Percentiles rank a stretch among this genome's conserved stretches.
Evolutionary conservation across 2,888 invertebrate genomes (phyloP).

Genomic region (Dicranocentrus wangi): DNA sequence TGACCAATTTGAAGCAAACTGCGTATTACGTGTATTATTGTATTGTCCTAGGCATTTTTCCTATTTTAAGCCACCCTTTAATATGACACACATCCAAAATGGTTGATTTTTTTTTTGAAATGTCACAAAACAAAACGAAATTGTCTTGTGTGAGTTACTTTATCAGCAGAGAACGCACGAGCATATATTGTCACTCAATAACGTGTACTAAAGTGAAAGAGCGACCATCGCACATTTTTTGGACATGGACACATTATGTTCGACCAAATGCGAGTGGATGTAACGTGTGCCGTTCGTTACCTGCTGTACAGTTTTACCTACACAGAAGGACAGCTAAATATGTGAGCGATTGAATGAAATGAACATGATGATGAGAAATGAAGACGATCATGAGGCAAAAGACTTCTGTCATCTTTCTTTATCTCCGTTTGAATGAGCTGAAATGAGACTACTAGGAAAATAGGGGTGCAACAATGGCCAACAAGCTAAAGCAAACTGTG

Average conservation of each 20-base stretch:
- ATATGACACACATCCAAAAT: constrained; percentile 30
- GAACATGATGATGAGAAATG: constrained; percentile 27
- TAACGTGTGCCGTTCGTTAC: not conserved
- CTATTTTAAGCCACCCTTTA: no score
- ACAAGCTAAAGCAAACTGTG: constrained; percentile 66
- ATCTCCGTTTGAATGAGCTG: constrained; percentile 43
- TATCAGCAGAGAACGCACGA: constrained; percentile 15
- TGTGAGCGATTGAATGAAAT: not conserved
- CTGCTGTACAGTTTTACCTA: not conserved
- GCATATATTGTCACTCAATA: constrained; percentile 40
- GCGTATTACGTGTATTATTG: no score
- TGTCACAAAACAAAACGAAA: constrained; percentile 1
- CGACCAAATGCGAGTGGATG: not conserved
- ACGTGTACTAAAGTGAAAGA: constrained; percentile 9
- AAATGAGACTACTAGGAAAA: constrained; percentile 44
- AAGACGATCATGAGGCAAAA: constrained; percentile 20
- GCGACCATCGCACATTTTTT: no score
- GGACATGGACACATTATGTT: constrained; percentile 28
- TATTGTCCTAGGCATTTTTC: no score
- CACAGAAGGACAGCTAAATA: not conserved
- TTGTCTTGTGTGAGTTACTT: constrained; percentile 3
- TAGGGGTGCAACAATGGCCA: constrained; percentile 51
- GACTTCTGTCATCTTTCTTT: constrained; percentile 43
- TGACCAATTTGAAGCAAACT: not conserved
- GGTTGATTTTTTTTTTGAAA: constrained; percentile 16